Evolutionary conservation across 2,888 invertebrate genomes (phyloP).

Genomic region (Emmelina monodactyla): DNA sequence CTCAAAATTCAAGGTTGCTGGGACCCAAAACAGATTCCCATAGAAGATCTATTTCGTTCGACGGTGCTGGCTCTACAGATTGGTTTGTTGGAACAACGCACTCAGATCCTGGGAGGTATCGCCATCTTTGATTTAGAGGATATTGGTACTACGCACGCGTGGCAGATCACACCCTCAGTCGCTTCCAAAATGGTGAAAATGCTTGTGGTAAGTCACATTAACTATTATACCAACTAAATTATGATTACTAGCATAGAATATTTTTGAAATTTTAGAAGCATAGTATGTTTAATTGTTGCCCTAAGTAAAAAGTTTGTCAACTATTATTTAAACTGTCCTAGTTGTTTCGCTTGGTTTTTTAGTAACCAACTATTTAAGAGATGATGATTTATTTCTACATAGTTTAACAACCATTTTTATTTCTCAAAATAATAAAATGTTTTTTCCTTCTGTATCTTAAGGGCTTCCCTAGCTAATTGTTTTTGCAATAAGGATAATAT

Average conservation of each 20-base stretch:
- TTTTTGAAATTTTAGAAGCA: too few relatives aligned
- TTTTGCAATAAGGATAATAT: too few relatives aligned
- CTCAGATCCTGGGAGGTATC: constrained; percentile 79
- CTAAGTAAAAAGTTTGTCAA: constrained; percentile 1
- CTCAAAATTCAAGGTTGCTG: constrained; percentile 78
- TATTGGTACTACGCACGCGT: constrained; percentile 74
- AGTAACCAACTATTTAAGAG: too few relatives aligned
- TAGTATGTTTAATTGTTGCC: too few relatives aligned
- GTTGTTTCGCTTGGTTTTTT: background rate
- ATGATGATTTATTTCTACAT: too few relatives aligned
- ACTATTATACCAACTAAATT: too few relatives aligned
- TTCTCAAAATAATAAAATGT: too few relatives aligned
- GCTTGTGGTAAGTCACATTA: constrained; percentile 75
- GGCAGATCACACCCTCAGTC: constrained; percentile 75
- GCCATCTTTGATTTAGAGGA: constrained; percentile 79
- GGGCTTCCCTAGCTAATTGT: too few relatives aligned
- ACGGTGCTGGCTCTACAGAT: constrained; percentile 75
- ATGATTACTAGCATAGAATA: too few relatives aligned
- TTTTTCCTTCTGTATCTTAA: too few relatives aligned
- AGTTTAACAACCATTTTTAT: too few relatives aligned
- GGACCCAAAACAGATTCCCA: constrained; percentile 71
- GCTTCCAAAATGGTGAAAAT: constrained; percentile 74
- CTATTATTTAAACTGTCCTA: too few relatives aligned
- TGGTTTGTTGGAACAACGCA: constrained; percentile 76
- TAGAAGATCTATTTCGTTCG: constrained; percentile 76